Evolutionary conservation across 2,797 vertebrate species (phyloP).

Genomic region (Megaceryle alcyon): DNA sequence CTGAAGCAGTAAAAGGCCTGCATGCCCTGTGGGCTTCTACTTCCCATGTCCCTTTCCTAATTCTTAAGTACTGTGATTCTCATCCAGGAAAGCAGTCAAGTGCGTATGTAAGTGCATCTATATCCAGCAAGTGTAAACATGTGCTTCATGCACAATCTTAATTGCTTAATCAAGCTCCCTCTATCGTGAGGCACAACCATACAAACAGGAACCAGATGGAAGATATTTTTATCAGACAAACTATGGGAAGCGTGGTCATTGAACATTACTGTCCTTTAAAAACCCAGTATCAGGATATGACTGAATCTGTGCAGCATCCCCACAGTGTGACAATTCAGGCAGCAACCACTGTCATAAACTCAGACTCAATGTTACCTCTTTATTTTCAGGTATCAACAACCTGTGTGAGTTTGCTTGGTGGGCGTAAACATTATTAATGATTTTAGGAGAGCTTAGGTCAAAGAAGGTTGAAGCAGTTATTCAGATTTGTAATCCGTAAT

Average conservation of each 20-base stretch:
- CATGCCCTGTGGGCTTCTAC: background rate
- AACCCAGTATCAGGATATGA: background rate
- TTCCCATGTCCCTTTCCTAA: background rate
- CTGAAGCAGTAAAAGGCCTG: background rate
- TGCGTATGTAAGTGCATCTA: background rate
- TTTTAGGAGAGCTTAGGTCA: background rate
- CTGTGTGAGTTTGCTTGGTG: background rate
- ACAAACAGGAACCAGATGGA: slow-evolving; percentile 19
- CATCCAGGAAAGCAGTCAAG: slow-evolving; percentile 1
- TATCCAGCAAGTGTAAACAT: background rate
- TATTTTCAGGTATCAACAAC: background rate
- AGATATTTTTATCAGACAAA: slow-evolving; percentile 33
- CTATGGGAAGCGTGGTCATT: background rate
- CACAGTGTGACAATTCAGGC: background rate
- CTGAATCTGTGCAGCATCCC: background rate
- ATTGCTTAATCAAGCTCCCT: slow-evolving; percentile 45
- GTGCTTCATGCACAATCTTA: slow-evolving; percentile 4
- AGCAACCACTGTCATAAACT: background rate
- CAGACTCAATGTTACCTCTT: background rate
- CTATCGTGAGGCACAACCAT: background rate
- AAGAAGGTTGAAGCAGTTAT: background rate
- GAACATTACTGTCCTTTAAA: background rate
- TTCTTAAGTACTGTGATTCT: background rate
- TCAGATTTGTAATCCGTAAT: background rate
- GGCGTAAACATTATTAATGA: background rate